These are phyloP conservation scores for Xiphydria camelus DNA, from an alignment of 2,888 invertebrate species.

Conservation along the genomic window DNA sequence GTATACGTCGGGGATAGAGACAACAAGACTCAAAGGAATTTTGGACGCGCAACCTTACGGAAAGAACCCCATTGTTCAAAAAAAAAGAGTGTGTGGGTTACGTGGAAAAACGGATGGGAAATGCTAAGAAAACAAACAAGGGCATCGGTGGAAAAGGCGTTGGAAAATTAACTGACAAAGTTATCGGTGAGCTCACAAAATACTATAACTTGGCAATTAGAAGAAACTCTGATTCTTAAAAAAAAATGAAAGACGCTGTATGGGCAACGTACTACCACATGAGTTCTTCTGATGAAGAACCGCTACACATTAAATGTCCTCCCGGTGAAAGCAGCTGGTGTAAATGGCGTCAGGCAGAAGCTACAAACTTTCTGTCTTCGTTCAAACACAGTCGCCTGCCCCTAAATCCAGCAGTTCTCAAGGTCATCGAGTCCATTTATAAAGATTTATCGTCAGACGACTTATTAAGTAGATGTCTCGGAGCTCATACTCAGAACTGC, in stretches of 20 bases:
- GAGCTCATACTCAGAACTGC: neutral
- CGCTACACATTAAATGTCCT: constrained; percentile 4
- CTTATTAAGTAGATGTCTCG: neutral
- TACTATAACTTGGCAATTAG: constrained; percentile 8
- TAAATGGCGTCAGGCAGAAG: neutral
- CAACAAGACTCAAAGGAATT: too few species aligned
- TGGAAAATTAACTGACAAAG: too few species aligned
- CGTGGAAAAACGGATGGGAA: too few species aligned
- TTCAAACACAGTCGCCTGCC: neutral
- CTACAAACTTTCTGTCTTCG: neutral
- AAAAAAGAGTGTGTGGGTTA: constrained; percentile 9
- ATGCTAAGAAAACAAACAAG: neutral
- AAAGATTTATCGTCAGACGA: neutral
- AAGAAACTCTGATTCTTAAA: neutral
- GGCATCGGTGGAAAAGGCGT: neutral
- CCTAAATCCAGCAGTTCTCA: neutral
- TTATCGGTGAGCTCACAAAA: constrained; percentile 1
- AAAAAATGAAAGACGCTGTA: constrained; percentile 9
- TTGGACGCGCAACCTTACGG: constrained; percentile 15
- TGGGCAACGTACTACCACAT: constrained; percentile 12
- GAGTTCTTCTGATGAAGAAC: constrained; percentile 8
- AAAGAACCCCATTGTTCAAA: constrained; percentile 3
- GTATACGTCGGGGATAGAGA: too few species aligned
- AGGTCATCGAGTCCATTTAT: neutral
- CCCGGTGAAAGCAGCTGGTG: constrained; percentile 6